phyloP scores from a whole-genome alignment of 2,113 vertebrate species.

The Antigone vipio region DNA sequence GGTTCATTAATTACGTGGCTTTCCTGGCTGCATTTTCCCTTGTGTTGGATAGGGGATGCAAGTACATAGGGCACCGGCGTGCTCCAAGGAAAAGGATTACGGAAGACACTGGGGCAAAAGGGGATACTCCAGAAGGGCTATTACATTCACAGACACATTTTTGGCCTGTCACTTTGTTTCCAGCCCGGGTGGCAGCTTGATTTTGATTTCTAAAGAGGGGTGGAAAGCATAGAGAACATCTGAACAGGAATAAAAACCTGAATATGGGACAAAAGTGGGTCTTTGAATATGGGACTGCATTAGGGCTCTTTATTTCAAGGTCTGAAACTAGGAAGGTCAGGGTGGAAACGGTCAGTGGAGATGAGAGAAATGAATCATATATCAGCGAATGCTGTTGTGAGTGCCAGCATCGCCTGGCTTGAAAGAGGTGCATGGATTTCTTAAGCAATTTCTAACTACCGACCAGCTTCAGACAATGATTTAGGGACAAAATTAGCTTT shows the following conservation, averaged over 20 bases:
- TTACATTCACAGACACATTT: neutral
- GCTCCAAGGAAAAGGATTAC: neutral
- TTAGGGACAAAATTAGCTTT: conserved; percentile 57
- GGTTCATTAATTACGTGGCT: neutral
- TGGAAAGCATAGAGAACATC: neutral
- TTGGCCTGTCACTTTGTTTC: neutral
- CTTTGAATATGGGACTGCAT: neutral
- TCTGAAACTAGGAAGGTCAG: conserved; percentile 39
- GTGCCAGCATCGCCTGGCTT: neutral
- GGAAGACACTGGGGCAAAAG: neutral
- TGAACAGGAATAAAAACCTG: conserved; percentile 15
- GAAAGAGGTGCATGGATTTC: conserved; percentile 41
- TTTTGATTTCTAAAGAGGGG: conserved; percentile 25
- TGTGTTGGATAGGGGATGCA: neutral
- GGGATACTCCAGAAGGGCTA: neutral
- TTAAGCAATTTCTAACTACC: conserved; percentile 26
- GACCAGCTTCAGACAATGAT: conserved; percentile 38
- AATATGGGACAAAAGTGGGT: conserved; percentile 20
- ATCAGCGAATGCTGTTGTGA: neutral
- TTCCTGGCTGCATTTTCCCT: neutral
- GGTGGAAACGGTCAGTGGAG: conserved; percentile 32
- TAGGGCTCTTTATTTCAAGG: neutral
- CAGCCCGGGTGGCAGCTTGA: neutral
- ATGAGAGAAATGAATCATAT: conserved; percentile 30
- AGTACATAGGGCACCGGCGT: neutral